Evolutionary conservation across 2,113 vertebrate genomes (phyloP).

Genomic region (Azemiops feae): DNA sequence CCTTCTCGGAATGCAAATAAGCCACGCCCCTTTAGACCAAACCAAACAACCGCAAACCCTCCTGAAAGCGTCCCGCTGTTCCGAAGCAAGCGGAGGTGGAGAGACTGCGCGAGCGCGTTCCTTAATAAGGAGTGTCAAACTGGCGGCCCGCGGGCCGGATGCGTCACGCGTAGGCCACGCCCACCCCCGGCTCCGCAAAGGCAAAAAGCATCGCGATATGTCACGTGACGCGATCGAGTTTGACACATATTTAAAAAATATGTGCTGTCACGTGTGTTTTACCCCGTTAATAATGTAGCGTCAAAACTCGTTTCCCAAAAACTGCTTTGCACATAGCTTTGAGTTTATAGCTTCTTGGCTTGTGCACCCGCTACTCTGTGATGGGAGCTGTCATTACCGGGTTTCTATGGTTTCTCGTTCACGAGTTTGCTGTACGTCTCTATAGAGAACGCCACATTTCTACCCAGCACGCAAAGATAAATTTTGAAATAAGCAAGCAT

Average conservation of each 20-base stretch:
- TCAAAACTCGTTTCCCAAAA: neutral
- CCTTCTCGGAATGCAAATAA: slow-evolving; percentile 46
- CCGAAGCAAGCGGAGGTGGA: neutral
- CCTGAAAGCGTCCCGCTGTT: too few species aligned
- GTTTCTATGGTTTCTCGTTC: neutral
- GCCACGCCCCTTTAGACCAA: neutral
- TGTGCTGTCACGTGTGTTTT: too few species aligned
- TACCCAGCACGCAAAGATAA: neutral
- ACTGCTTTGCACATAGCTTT: too few species aligned
- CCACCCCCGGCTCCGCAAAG: too few species aligned
- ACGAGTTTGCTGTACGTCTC: neutral
- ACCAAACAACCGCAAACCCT: neutral
- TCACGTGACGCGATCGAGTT: too few species aligned
- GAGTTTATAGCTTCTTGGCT: neutral
- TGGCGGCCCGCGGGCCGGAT: too few species aligned
- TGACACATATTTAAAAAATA: too few species aligned
- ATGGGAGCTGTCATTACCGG: neutral
- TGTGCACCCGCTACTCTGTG: neutral
- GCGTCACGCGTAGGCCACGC: too few species aligned
- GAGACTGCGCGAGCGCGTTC: too few species aligned
- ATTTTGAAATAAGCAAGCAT: neutral
- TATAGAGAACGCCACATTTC: neutral
- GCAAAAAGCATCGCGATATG: too few species aligned
- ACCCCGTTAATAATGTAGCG: neutral
- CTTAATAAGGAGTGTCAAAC: neutral